Conservation (phyloP, 2,888 invertebrate genomes). For the Orchesellides sinensis region DNA sequence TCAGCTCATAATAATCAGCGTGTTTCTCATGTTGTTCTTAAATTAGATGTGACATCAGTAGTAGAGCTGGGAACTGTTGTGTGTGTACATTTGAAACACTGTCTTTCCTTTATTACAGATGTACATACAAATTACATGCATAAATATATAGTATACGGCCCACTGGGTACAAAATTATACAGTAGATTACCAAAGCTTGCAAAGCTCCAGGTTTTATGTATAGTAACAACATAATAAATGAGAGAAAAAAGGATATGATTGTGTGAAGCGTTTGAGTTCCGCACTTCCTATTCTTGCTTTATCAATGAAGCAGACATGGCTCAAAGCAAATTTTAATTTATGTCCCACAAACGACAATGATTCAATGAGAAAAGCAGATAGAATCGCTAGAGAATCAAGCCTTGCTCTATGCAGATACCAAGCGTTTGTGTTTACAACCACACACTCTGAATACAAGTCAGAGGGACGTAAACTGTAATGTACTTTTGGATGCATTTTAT, state of each 20-base stretch:
- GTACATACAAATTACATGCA: not conserved
- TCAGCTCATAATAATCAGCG: slow-evolving; percentile 52
- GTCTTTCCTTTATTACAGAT: slow-evolving; percentile 18
- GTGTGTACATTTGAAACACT: slow-evolving; percentile 19
- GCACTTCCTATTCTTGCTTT: slow-evolving; percentile 60
- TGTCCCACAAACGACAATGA: slow-evolving; percentile 75
- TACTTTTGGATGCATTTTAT: no score
- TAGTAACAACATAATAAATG: slow-evolving; percentile 33
- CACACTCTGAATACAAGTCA: not conserved
- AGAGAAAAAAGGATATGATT: slow-evolving; percentile 66
- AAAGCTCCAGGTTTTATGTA: not conserved
- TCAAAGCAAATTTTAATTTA: slow-evolving; percentile 75
- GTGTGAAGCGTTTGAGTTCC: slow-evolving; percentile 60
- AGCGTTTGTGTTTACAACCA: not conserved
- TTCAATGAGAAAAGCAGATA: slow-evolving; percentile 75
- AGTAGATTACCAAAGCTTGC: not conserved
- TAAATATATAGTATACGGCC: not conserved
- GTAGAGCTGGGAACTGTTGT: slow-evolving; percentile 23
- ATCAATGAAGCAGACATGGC: slow-evolving; percentile 69
- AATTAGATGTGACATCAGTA: slow-evolving; percentile 54
- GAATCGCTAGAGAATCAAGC: slow-evolving; percentile 53
- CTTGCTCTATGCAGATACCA: not conserved
- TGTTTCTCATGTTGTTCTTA: slow-evolving; percentile 28
- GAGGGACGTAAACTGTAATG: no score
- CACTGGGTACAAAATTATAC: not conserved